Evolutionary conservation across 2,113 vertebrate species (phyloP).

Genomic region (Toxotes chatareus): DNA sequence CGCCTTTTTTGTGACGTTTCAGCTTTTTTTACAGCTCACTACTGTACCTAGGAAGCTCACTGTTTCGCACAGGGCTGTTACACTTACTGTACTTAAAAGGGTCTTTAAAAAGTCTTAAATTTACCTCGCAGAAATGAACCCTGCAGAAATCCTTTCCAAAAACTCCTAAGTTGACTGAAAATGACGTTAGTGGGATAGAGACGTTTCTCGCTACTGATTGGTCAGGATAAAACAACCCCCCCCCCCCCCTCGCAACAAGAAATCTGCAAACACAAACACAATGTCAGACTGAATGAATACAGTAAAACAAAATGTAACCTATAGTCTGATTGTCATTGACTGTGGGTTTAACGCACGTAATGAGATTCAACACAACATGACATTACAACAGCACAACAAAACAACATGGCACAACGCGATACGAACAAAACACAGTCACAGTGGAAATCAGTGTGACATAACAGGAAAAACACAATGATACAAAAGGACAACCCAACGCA

Average conservation of each 20-base stretch:
- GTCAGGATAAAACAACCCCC: neutral
- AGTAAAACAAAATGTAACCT: neutral
- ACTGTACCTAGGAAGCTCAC: neutral
- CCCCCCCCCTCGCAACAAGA: neutral
- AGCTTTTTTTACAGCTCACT: neutral
- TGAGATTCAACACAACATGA: neutral
- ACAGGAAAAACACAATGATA: neutral
- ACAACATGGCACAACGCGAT: neutral
- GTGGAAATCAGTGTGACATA: neutral
- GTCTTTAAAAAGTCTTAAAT: neutral
- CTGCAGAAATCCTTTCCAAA: neutral
- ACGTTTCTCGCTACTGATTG: neutral
- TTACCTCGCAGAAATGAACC: no score
- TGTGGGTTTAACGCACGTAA: neutral
- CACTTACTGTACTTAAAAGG: neutral
- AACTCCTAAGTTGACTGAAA: neutral
- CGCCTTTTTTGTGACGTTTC: neutral
- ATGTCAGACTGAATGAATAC: neutral
- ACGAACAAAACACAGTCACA: neutral
- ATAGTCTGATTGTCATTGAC: neutral
- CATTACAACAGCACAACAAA: neutral
- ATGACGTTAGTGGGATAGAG: neutral
- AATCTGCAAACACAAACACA: neutral
- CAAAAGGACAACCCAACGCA: constrained; percentile 1
- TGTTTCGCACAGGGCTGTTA: neutral